A percentile compares a stretch with the other conserved stretches of the same genome.
phyloP scores from a whole-genome alignment of 2,888 invertebrate species.

The Sinopyrophorus schimmeli region DNA sequence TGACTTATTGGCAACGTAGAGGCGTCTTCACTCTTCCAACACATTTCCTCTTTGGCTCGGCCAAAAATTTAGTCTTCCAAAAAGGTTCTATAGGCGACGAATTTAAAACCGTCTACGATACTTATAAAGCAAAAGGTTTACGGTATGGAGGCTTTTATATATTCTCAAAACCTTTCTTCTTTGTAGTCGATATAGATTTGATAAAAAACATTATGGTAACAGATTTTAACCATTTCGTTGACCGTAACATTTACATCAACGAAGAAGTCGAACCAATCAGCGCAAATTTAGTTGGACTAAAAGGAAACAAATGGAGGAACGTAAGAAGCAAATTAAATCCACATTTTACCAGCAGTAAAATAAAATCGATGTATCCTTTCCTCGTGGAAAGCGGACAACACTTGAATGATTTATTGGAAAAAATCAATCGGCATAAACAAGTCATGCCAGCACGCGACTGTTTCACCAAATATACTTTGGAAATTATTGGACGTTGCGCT shows the following conservation, averaged over 20 bases:
- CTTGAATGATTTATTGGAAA: too few species aligned
- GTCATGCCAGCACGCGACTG: too few species aligned
- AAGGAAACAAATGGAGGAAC: constrained; percentile 52
- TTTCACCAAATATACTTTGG: too few species aligned
- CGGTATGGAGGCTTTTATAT: constrained; percentile 41
- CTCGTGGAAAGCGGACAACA: too few species aligned
- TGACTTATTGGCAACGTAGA: constrained; percentile 6
- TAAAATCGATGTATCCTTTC: too few species aligned
- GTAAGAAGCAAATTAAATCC: constrained; percentile 39
- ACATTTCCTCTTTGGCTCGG: neutral
- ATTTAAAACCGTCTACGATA: neutral
- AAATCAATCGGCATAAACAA: too few species aligned
- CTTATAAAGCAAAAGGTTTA: constrained; percentile 30
- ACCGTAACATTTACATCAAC: constrained; percentile 44
- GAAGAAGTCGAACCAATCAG: constrained; percentile 45
- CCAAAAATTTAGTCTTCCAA: neutral
- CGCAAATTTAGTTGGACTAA: constrained; percentile 41
- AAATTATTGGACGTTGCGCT: too few species aligned
- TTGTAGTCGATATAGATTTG: constrained; percentile 46
- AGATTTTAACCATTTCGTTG: constrained; percentile 49
- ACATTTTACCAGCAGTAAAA: too few species aligned
- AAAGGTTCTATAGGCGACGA: neutral
- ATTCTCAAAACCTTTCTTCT: constrained; percentile 40
- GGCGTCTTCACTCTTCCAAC: neutral
- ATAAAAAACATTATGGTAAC: constrained; percentile 47